Conservation (phyloP, 2,888 invertebrate genomes). For the Machimus atricapillus region DNA sequence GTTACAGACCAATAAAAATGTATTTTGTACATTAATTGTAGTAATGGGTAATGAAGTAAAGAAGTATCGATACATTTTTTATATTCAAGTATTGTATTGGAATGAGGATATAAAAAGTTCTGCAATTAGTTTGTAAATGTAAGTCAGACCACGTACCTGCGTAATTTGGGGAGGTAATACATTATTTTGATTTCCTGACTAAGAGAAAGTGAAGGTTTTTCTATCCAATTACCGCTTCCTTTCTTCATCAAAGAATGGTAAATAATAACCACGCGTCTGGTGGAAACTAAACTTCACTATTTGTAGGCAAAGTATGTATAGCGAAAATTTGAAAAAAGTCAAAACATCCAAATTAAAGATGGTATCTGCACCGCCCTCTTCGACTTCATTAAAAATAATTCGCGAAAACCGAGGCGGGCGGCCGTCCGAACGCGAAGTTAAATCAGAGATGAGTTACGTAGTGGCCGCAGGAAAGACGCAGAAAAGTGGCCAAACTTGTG, state of each 20-base stretch:
- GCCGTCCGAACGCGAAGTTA: background rate
- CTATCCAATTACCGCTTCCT: background rate
- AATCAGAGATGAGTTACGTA: conserved; percentile 6
- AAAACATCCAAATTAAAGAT: background rate
- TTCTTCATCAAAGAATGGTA: background rate
- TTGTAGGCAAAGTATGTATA: background rate
- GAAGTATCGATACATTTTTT: no score
- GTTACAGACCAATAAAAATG: no score
- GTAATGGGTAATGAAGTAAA: no score
- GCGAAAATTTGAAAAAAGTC: background rate
- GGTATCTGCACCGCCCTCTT: background rate
- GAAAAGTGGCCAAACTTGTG: background rate
- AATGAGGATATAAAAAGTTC: background rate
- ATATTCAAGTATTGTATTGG: background rate
- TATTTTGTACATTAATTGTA: no score
- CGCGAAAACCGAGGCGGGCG: background rate
- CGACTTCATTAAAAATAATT: conserved; percentile 10
- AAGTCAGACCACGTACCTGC: background rate
- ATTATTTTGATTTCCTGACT: background rate
- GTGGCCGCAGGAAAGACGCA: background rate
- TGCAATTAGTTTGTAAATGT: background rate
- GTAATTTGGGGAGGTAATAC: background rate
- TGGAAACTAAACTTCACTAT: background rate
- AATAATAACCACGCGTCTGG: background rate
- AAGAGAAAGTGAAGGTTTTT: background rate